A percentile compares a stretch with the other conserved stretches of the same genome.
These are phyloP conservation scores for Crepidodera aurea DNA, from an alignment of 2,888 invertebrate species.

Conservation along the genomic window DNA sequence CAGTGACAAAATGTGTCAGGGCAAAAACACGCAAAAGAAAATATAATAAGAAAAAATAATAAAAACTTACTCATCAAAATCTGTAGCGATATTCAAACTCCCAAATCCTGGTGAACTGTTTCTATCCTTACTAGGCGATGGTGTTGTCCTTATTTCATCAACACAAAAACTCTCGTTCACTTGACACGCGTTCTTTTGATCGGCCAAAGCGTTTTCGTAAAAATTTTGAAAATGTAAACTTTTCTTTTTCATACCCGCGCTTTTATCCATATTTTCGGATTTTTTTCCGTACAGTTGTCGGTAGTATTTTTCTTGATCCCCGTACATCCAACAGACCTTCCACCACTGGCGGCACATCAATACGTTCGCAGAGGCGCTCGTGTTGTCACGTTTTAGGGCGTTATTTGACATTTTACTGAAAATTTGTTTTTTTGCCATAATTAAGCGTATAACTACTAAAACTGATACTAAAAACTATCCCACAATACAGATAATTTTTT, in stretches of 20 bases:
- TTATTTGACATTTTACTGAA: conserved; percentile 46
- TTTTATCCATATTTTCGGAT: conserved; percentile 33
- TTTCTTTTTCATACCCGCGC: conserved; percentile 31
- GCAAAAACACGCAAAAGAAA: too few relatives aligned
- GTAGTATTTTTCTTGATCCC: conserved; percentile 86
- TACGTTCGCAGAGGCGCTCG: conserved; percentile 70
- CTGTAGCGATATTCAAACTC: conserved; percentile 50
- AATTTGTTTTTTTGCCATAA: too few relatives aligned
- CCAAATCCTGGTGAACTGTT: conserved; percentile 45
- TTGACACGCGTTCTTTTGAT: conserved; percentile 24
- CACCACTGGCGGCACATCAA: conserved; percentile 89
- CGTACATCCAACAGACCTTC: conserved; percentile 89
- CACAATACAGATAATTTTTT: too few relatives aligned
- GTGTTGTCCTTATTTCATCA: conserved; percentile 42
- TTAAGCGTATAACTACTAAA: too few relatives aligned
- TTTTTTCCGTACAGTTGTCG: conserved; percentile 76
- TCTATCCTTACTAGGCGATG: conserved; percentile 39
- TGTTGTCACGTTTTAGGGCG: conserved; percentile 56
- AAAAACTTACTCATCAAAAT: conserved; percentile 54
- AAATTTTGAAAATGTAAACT: conserved; percentile 30
- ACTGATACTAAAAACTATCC: too few relatives aligned
- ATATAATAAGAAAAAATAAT: too few relatives aligned
- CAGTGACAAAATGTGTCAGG: too few relatives aligned
- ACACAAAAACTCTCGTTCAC: conserved; percentile 43
- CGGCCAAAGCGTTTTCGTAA: conserved; percentile 40